These are phyloP conservation scores for Lasioglossum figueresi DNA, from an alignment of 2,888 invertebrate genomes.

Conservation along the genomic window DNA sequence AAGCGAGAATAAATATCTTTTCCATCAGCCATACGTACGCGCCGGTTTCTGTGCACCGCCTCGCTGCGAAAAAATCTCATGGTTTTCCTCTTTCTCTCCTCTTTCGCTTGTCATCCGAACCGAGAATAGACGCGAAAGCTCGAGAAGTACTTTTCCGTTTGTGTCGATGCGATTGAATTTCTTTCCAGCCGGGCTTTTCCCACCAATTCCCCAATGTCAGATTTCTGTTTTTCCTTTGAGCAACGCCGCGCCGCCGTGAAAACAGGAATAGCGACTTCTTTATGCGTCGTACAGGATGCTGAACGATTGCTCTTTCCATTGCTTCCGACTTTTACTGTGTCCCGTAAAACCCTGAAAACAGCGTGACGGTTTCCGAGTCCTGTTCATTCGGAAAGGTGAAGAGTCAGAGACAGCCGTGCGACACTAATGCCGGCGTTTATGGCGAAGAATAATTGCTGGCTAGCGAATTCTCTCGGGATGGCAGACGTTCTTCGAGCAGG, in stretches of 20 bases:
- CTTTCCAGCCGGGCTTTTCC: not conserved
- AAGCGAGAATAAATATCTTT: not conserved
- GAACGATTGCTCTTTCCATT: not conserved
- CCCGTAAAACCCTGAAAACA: not conserved
- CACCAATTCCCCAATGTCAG: not conserved
- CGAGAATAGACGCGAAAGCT: not conserved
- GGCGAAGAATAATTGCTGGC: not conserved
- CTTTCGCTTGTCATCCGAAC: not conserved
- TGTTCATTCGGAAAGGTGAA: not conserved
- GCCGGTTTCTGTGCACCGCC: not conserved
- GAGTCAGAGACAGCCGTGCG: not conserved
- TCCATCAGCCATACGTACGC: not conserved
- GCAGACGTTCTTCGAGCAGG: not conserved
- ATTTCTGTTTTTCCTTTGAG: not conserved
- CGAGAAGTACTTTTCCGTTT: not conserved
- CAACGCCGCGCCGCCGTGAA: not conserved
- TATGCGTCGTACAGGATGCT: not conserved
- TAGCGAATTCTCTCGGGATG: not conserved
- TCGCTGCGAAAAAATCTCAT: not conserved
- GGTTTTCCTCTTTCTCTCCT: not conserved
- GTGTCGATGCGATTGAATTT: not conserved
- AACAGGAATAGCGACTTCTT: not conserved
- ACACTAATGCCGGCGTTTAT: not conserved
- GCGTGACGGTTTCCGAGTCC: not conserved
- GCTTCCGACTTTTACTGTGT: not conserved